Base-by-base conservation (phyloP, 2,113 vertebrate genomes). In the Nanorana parkeri region DNA sequence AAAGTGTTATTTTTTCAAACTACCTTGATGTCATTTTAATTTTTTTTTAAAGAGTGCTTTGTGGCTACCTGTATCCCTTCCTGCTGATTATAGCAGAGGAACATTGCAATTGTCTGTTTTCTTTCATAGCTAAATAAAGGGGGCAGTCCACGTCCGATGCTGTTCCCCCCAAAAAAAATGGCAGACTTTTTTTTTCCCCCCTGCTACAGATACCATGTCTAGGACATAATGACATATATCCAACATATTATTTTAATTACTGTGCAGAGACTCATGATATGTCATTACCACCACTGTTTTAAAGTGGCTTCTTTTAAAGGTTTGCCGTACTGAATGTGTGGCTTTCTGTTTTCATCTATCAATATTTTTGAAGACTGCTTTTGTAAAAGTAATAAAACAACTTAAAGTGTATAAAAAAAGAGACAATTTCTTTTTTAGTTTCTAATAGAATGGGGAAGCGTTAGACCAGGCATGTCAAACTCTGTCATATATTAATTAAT, bases 31-130 rank as follows among this genome's bases (percentile, higher is more conserved):
- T 66, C 68, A 86, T 19, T 83, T 16, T 23, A 26, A n/a, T n/a
- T n/a, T 82, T 87, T 61, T 84, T 89, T 87, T 77, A 85, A 78
- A 56, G 85, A 73, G 83, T 66, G 75, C 55, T 86, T 86, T 87
- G 86, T 71, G 87, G 84, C 77, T 85, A 87, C 84, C 85, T 17
- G 0, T 79, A 60, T 81, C 85, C 87, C 87, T 78, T 74, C 84
- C 4, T 6, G 61, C 67, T 86, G 84, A 85, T 78, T 85, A 63
- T 0, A 89, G 84, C 4, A 81, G 78, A 85, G 75, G 82, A 87
- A 87, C 63, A 41, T 65, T 68, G 68, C 85, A 86, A 84, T 58
- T 86, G 68, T 68, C 83, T 78, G 82, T 83, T 90, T 88, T 74
- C 61, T 83, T 54, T 86, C 41, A 0, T 0, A 81, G 80, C 87